Conservation (phyloP, 2,888 invertebrate genomes). For the Orchesella flavescens region DNA sequence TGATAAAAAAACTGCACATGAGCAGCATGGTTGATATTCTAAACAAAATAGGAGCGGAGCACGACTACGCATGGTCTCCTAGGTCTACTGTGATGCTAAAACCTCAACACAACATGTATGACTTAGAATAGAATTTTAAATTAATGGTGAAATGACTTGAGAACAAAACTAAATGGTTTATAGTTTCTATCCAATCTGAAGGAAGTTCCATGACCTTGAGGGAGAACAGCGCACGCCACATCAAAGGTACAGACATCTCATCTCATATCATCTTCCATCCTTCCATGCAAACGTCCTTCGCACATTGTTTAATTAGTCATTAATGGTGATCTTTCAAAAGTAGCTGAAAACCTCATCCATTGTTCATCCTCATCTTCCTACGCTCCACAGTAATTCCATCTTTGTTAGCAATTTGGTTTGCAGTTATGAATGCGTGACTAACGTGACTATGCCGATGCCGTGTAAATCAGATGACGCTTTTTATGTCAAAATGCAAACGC, state of each 20-base stretch:
- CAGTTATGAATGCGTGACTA: neutral
- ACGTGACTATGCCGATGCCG: neutral
- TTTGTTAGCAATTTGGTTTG: too few relatives aligned
- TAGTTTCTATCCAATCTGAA: neutral
- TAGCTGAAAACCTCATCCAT: neutral
- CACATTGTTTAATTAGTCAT: constrained; percentile 49
- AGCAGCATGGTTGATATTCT: too few relatives aligned
- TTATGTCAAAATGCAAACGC: too few relatives aligned
- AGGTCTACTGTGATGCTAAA: too few relatives aligned
- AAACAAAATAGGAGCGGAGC: too few relatives aligned
- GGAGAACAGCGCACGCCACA: neutral
- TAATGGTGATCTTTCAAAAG: constrained; percentile 30
- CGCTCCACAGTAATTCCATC: neutral
- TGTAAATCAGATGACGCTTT: too few relatives aligned
- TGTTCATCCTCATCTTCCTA: constrained; percentile 14
- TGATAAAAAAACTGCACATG: too few relatives aligned
- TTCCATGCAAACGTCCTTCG: constrained; percentile 16
- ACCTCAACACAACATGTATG: too few relatives aligned
- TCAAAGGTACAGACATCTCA: neutral
- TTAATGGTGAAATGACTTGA: too few relatives aligned
- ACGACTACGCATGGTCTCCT: too few relatives aligned
- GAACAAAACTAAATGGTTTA: too few relatives aligned
- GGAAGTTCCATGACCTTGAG: constrained; percentile 39
- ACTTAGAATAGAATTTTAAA: too few relatives aligned
- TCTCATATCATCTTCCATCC: constrained; percentile 9